A percentile compares a stretch with the other conserved stretches of the same genome.
These are phyloP conservation scores for Archilochus colubris DNA, from an alignment of 2,113 vertebrate genomes.

Conservation along the genomic window DNA sequence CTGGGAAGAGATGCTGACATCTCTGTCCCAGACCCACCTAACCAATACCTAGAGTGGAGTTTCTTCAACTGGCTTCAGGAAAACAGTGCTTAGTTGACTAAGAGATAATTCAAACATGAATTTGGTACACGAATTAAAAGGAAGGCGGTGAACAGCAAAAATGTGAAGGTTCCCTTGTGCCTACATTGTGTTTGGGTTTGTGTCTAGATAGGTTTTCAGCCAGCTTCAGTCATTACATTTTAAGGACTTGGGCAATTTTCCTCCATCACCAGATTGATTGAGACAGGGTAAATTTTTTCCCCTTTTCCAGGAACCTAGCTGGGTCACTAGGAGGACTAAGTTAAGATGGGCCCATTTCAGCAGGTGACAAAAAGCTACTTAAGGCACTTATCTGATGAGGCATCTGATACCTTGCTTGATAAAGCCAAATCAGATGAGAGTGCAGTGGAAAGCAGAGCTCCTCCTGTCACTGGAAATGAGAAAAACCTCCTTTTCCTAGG, in stretches of 20 bases:
- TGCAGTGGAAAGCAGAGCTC: background rate
- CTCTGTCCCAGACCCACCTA: background rate
- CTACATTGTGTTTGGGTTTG: background rate
- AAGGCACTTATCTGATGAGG: background rate
- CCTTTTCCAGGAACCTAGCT: background rate
- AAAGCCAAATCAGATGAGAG: background rate
- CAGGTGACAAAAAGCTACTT: background rate
- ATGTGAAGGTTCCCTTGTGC: fast-evolving
- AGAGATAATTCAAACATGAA: background rate
- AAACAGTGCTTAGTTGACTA: background rate
- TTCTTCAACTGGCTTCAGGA: background rate
- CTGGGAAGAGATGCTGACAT: background rate
- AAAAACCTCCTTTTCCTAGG: background rate
- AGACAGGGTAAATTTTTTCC: background rate
- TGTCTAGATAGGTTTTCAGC: background rate
- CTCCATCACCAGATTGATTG: background rate
- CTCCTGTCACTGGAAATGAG: background rate
- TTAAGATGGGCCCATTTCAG: background rate
- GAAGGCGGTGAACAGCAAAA: background rate
- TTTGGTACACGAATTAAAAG: background rate
- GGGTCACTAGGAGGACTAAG: background rate
- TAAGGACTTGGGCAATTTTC: background rate
- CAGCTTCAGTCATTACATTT: background rate
- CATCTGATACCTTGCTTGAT: background rate
- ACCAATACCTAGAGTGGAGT: fast-evolving